Base-by-base conservation (phyloP, 2,797 vertebrate species). In the Myripristis jacobus region DNA sequence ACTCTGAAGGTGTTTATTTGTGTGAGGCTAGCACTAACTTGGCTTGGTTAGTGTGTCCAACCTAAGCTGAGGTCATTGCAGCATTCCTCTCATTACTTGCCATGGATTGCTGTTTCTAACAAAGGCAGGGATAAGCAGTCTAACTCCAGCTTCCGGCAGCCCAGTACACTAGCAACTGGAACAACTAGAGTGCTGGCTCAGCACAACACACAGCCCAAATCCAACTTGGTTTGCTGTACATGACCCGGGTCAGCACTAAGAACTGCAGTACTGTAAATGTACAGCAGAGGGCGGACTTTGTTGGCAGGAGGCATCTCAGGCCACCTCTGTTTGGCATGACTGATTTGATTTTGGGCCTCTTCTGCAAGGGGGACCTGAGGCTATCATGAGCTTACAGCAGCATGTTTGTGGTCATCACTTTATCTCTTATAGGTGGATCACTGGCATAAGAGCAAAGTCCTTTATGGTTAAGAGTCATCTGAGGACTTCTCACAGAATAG, bases 41-140 rank as follows among this genome's bases (percentile, higher is more conserved):
- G 55, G 74, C 36, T 57, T 60, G 59, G 27, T 70, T 52, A 19
- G 34, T 72, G 55, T 72, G 56, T 66, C 69, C 66, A 56, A 80
- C 55, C 74, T 51, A 62, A 44, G 47, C 59, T 73, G 71, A 78
- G 56, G 76, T 81, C 66, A 48, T 19, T 74, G 71, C 65, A 72
- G 78, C 77, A 66, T 79, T 87, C 84, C 51, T 79, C 56, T 75
- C 69, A 71, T 88, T 81, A 80, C 57, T 85, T 61, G 70, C 25
- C 18, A 6, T 11, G 22, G 64, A 70, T 72, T 75, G 59, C 52
- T 38, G 50, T 66, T 80, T 73, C 51, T 66, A 84, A 89, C 86
- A 90, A 91, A 90, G 66, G 60, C 81, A 72, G 78, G 84, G 84
- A 86, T 88, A 87, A 82, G 51, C 78, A 56, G 74, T 71, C 44